These are phyloP conservation scores for Falcaria lacertinaria DNA, from an alignment of 2,888 invertebrate genomes.

Conservation along the genomic window DNA sequence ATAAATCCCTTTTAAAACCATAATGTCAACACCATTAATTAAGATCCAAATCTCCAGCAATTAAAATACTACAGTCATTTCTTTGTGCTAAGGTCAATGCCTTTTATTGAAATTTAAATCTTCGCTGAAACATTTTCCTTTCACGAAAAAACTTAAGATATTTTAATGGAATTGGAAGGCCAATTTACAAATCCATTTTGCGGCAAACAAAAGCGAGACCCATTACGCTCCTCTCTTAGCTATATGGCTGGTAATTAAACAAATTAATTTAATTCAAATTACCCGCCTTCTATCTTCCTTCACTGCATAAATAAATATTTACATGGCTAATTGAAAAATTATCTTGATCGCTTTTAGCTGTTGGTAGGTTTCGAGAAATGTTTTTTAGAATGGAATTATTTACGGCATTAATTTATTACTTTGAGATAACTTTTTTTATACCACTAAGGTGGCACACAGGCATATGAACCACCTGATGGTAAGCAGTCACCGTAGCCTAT, in stretches of 20 bases:
- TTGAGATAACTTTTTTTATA: too few relatives aligned
- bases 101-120: too few relatives aligned
- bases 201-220: background rate
- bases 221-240: background rate
- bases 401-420: background rate
- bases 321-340: conserved; percentile 46
- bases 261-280: conserved; percentile 53
- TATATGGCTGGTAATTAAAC: conserved; percentile 33
- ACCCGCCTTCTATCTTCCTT: conserved; percentile 18
- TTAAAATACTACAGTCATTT: too few relatives aligned
- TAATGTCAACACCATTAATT: too few relatives aligned
- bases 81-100: too few relatives aligned
- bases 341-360: background rate
- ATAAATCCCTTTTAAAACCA: too few relatives aligned
- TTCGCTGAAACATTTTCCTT: too few relatives aligned
- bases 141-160: background rate
- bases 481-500: too few relatives aligned
- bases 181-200: background rate
- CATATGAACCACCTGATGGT: too few relatives aligned
- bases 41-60: too few relatives aligned
- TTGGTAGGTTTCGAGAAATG: background rate
- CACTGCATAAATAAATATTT: conserved; percentile 43
- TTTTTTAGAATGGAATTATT: background rate
- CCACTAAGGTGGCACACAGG: too few relatives aligned
- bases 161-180: background rate